Evolutionary conservation across 2,113 vertebrate genomes (phyloP).

Genomic region (Scophthalmus maximus): DNA sequence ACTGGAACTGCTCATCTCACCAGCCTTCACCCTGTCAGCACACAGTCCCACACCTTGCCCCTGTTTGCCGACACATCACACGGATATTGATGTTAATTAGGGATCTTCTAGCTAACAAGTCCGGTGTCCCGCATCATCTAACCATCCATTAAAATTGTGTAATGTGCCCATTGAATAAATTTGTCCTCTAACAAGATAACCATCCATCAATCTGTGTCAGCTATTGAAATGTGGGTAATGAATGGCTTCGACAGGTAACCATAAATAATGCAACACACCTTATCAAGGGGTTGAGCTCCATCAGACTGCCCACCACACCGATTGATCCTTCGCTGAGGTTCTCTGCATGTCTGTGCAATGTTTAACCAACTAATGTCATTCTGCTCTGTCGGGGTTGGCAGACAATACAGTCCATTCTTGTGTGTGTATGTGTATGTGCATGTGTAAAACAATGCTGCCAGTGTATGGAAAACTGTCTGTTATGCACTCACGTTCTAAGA

Average conservation of each 20-base stretch:
- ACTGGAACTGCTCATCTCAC: not conserved
- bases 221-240: conserved; percentile 73
- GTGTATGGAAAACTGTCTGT: not conserved
- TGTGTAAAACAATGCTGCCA: not conserved
- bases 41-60: conserved; percentile 24
- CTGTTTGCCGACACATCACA: conserved; percentile 49
- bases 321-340: conserved; percentile 49
- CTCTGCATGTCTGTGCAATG: conserved; percentile 18
- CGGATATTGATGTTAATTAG: conserved; percentile 74
- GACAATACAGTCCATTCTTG: not conserved
- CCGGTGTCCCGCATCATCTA: conserved; percentile 66
- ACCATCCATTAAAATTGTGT: conserved; percentile 74
- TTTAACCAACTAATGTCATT: conserved; percentile 16
- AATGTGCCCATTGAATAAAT: conserved; percentile 66
- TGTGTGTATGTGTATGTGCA: not conserved
- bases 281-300: conserved; percentile 52
- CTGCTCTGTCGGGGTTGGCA: not conserved
- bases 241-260: conserved; percentile 61
- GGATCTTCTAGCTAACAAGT: conserved; percentile 55
- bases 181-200: conserved; percentile 69
- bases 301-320: conserved; percentile 30
- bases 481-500: not conserved
- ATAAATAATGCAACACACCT: conserved; percentile 72
- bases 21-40: conserved; percentile 10
- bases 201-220: conserved; percentile 71